A percentile compares a stretch with the other conserved stretches of the same genome.
These are phyloP conservation scores for Percina caprodes DNA, from an alignment of 2,113 vertebrate species.

Conservation along the genomic window DNA sequence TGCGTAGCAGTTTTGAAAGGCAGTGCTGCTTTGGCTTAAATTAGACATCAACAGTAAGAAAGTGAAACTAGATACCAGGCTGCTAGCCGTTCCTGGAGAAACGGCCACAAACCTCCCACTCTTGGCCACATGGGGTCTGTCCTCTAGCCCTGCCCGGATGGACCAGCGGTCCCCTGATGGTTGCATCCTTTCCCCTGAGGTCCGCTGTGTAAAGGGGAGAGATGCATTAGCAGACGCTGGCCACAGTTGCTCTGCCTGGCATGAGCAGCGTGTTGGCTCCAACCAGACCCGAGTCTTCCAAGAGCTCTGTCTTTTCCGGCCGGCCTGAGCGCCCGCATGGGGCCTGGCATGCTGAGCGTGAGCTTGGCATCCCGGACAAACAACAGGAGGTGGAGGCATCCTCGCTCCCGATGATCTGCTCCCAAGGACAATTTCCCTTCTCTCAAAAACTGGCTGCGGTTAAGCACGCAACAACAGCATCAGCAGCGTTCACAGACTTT, in stretches of 20 bases:
- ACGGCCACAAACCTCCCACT: constrained; percentile 63
- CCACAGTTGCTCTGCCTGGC: constrained; percentile 76
- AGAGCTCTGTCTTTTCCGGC: constrained; percentile 81
- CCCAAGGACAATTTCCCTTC: constrained; percentile 75
- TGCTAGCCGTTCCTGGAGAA: constrained; percentile 38
- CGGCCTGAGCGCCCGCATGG: constrained; percentile 78
- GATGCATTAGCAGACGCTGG: constrained; percentile 73
- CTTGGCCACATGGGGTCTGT: constrained; percentile 60
- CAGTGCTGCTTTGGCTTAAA: constrained; percentile 56
- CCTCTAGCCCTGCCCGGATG: constrained; percentile 71
- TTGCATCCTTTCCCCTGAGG: constrained; percentile 72
- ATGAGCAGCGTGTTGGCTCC: constrained; percentile 58
- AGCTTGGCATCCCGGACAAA: constrained; percentile 77
- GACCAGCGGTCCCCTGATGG: constrained; percentile 69
- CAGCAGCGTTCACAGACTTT: constrained; percentile 56
- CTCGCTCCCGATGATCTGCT: constrained; percentile 70
- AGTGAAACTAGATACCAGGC: constrained; percentile 49
- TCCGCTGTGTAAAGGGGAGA: constrained; percentile 59
- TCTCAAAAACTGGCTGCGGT: constrained; percentile 57
- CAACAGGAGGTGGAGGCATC: constrained; percentile 78
- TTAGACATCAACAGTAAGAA: constrained; percentile 61
- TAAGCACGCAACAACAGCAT: constrained; percentile 45
- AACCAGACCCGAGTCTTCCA: constrained; percentile 64
- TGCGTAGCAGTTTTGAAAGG: constrained; percentile 29
- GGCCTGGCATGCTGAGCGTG: constrained; percentile 75